Conservation (phyloP, 2,113 vertebrate species). For the Eptatretus burgeri region DNA sequence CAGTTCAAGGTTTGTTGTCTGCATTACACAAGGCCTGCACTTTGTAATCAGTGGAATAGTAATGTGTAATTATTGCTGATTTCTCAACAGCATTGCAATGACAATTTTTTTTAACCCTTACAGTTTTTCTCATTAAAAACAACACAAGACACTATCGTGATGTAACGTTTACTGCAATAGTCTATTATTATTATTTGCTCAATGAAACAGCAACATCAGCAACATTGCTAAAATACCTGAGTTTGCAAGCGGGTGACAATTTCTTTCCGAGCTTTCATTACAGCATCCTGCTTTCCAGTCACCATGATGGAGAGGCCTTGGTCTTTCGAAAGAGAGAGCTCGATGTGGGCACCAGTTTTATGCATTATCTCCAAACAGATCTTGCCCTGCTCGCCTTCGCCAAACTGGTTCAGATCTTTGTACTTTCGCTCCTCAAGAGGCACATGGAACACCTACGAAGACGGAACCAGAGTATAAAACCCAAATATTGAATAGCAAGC, state of each 20-base stretch:
- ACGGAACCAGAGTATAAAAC: neutral
- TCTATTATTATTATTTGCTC: too few relatives aligned
- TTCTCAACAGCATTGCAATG: too few relatives aligned
- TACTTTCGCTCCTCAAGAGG: constrained; percentile 92
- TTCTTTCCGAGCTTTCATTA: constrained; percentile 98
- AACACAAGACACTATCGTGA: too few relatives aligned
- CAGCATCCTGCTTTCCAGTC: constrained; percentile 75
- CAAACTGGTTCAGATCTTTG: constrained; percentile 97
- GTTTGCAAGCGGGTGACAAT: constrained; percentile 93
- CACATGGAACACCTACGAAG: constrained; percentile 66
- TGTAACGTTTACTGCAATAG: too few relatives aligned
- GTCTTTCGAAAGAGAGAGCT: constrained; percentile 90
- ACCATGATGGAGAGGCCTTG: constrained; percentile 99
- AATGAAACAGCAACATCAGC: too few relatives aligned
- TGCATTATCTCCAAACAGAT: constrained; percentile 99
- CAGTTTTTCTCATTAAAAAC: too few relatives aligned
- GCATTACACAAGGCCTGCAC: too few relatives aligned
- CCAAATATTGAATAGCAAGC: neutral
- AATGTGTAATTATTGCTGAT: too few relatives aligned
- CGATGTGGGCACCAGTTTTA: constrained; percentile 79
- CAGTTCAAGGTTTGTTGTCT: too few relatives aligned
- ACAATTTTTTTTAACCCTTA: too few relatives aligned
- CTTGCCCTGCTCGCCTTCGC: constrained; percentile 91
- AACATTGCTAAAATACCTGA: constrained; percentile 24
- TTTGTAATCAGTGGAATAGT: too few relatives aligned